These are phyloP conservation scores for Protaetia brevitarsis DNA, from an alignment of 1,140 invertebrate species.

Conservation along the genomic window DNA sequence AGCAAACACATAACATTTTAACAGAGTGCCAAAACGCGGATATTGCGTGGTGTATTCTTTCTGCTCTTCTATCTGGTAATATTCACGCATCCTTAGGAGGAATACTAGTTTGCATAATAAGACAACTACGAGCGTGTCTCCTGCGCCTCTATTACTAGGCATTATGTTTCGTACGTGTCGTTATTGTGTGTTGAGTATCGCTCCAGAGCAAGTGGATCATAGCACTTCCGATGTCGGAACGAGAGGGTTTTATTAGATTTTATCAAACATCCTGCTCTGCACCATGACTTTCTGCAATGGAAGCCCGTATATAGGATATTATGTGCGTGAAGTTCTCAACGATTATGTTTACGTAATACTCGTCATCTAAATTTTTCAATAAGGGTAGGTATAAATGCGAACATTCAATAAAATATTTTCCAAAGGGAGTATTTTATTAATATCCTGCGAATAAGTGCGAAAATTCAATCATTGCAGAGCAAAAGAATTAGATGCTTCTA, in stretches of 20 bases:
- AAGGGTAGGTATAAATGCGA: too few relatives aligned
- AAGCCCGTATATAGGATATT: too few relatives aligned
- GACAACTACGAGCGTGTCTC: not conserved
- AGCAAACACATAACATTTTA: not conserved
- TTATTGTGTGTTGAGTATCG: slow-evolving; percentile 16
- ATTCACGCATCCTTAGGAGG: not conserved
- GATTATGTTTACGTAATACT: too few relatives aligned
- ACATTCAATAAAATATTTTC: too few relatives aligned
- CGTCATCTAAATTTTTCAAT: too few relatives aligned
- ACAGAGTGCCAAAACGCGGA: not conserved
- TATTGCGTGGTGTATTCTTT: not conserved
- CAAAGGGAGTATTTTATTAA: too few relatives aligned
- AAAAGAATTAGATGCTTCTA: too few relatives aligned
- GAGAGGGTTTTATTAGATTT: slow-evolving; percentile 12
- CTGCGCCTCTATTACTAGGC: not conserved
- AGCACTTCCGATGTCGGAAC: not conserved
- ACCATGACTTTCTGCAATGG: not conserved
- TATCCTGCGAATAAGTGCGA: too few relatives aligned
- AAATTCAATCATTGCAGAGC: too few relatives aligned
- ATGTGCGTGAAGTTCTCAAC: too few relatives aligned
- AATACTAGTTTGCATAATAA: slow-evolving; percentile 13
- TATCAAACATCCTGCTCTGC: slow-evolving; percentile 7
- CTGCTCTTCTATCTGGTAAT: not conserved
- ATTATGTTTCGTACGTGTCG: slow-evolving; percentile 3
- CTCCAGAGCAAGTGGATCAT: slow-evolving; percentile 6